These are phyloP conservation scores for Gorsachius goisagi DNA, from an alignment of 2,113 vertebrate species.

Conservation along the genomic window DNA sequence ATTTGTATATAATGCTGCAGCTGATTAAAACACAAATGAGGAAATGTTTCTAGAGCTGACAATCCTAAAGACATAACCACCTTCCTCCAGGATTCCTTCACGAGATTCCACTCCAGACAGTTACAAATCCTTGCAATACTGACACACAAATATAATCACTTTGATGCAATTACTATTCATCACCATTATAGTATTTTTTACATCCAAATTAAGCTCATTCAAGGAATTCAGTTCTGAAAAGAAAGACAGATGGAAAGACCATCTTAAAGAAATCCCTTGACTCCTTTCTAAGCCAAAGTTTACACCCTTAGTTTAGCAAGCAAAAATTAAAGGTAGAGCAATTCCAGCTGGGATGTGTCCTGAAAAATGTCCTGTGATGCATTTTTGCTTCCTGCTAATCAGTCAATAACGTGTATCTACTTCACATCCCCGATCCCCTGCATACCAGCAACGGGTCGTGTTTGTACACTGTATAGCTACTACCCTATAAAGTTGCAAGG, in stretches of 20 bases:
- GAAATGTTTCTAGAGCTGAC: not conserved
- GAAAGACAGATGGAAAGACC: not conserved
- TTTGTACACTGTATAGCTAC: not conserved
- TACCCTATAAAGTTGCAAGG: not conserved
- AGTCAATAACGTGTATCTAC: rapidly evolving
- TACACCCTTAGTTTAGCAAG: not conserved
- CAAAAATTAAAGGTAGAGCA: not conserved
- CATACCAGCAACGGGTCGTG: not conserved
- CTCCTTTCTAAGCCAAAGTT: not conserved
- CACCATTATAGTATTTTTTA: not conserved
- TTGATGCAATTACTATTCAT: not conserved
- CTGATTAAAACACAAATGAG: not conserved
- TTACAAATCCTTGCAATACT: not conserved
- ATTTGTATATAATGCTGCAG: not conserved
- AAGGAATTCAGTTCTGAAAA: not conserved
- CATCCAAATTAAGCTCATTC: not conserved
- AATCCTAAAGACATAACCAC: not conserved
- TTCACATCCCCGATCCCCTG: not conserved
- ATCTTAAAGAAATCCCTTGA: not conserved
- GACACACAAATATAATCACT: not conserved
- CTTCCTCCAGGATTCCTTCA: not conserved
- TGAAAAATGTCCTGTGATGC: not conserved
- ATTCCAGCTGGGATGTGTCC: not conserved
- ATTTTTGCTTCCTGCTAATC: not conserved
- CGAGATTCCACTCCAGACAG: not conserved